phyloP scores from a whole-genome alignment of 1,140 invertebrate genomes.

The Vanessa atalanta region DNA sequence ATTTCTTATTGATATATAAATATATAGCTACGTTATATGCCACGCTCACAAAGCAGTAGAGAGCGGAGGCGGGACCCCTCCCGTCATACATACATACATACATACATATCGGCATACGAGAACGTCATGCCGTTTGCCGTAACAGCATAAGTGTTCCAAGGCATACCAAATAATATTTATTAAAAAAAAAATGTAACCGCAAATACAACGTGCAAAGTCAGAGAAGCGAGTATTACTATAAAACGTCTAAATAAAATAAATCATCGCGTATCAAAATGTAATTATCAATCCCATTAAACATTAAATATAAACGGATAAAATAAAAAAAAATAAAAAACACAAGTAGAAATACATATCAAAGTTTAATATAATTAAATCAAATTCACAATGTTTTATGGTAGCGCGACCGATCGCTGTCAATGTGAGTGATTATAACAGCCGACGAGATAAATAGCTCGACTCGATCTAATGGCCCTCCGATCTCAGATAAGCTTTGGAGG shows the following conservation, averaged over 20 bases:
- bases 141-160: no score
- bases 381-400: constrained; percentile 25
- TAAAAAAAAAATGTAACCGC: no score
- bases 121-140: no score
- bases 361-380: constrained; percentile 31
- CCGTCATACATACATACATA: no score
- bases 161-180: no score
- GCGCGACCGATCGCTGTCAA: constrained; percentile 43
- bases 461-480: constrained; percentile 47
- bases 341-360: constrained; percentile 1
- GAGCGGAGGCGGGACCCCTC: no score
- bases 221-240: no score
- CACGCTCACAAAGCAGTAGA: no score
- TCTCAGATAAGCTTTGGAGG: constrained; percentile 44
- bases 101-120: no score
- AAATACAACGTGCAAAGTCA: no score
- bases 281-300: constrained; percentile 11
- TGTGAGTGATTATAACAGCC: constrained; percentile 47
- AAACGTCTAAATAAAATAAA: background rate
- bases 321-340: constrained; percentile 4
- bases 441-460: constrained; percentile 46
- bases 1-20: no score
- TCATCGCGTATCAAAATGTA: constrained; percentile 1
- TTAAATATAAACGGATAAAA: constrained; percentile 1
- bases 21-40: no score